Base-by-base conservation (phyloP, 2,888 invertebrate species). In the Trichogramma evanescens region DNA sequence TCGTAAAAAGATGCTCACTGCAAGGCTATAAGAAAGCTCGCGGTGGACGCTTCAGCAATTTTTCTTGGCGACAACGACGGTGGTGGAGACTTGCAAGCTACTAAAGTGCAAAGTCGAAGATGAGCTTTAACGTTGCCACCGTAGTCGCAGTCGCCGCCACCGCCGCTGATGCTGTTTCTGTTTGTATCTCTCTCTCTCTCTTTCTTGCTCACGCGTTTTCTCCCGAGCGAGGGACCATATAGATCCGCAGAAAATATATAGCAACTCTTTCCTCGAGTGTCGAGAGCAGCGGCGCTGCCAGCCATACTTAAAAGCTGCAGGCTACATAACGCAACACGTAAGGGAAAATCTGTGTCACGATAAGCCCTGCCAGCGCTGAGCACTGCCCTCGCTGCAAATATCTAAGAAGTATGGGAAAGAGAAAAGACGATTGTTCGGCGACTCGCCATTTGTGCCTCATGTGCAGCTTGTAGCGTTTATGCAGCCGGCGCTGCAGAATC, bases 341-440 rank as follows among this genome's bases (percentile, higher is more conserved):
- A 64, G 61, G 64, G 65, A 66, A 70, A 74, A 77, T 76, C 71
- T 75, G 74, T 77, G 77, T 77, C 76, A 76, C 75, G 71, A 71
- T 70, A 72, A 72, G 68, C 73, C 72, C 73, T 76, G 76, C 76
- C 76, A 76, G 74, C 71, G 69, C 65, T 68, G 67, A 69, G 66
- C 65, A 66, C 43, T 44, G 46, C 41, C 53, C 50, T 59, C 58
- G 59, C 59, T 58, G 53, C 58, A 62, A 62, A 62, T 59, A 64
- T 62, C 60, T 56, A 55, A 56, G 42, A 41, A 10, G 39, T 45
- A 45, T 26, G 45, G 46, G 52, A 44, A 5, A 39, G 52, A 58
- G 49, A 26, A 10, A 42, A 46, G 45, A 50, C 26, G 43, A 44
- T n/a, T n/a, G n/a, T 26, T 26, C 26, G 6, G 43, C 40, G 10